Percentiles rank a stretch among this genome's conserved stretches.
Conservation (phyloP, 2,888 invertebrate species). For the Apomyelois bistriatella region DNA sequence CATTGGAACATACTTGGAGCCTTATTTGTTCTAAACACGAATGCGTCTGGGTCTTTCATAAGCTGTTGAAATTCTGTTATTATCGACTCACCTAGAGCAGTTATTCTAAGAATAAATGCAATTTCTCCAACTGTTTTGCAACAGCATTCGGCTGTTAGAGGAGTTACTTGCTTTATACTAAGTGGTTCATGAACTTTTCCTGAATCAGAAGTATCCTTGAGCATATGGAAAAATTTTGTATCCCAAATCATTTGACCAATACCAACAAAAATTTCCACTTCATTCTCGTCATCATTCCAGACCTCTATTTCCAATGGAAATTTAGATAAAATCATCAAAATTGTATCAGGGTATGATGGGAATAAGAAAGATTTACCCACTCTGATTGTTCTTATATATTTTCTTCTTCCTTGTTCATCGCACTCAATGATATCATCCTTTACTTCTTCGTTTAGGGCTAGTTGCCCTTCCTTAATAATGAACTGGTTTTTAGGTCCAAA, state of each 20-base stretch:
- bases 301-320: slow-evolving; percentile 75
- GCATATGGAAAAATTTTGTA: slow-evolving; percentile 66
- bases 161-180: slow-evolving; percentile 49
- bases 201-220: slow-evolving; percentile 59
- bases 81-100: slow-evolving; percentile 71
- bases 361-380: slow-evolving; percentile 78
- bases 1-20: slow-evolving; percentile 69
- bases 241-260: slow-evolving; percentile 67
- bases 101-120: slow-evolving; percentile 66
- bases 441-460: slow-evolving; percentile 44
- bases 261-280: slow-evolving; percentile 64
- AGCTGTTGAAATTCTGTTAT: slow-evolving; percentile 68
- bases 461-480: slow-evolving; percentile 68
- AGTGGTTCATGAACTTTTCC: slow-evolving; percentile 51
- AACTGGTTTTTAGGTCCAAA: slow-evolving; percentile 74
- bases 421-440: slow-evolving; percentile 54
- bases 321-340: slow-evolving; percentile 61
- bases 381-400: slow-evolving; percentile 63
- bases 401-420: slow-evolving; percentile 50
- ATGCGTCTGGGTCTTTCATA: slow-evolving; percentile 56
- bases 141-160: slow-evolving; percentile 52
- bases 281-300: slow-evolving; percentile 63
- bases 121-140: slow-evolving; percentile 64
- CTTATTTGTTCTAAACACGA: slow-evolving; percentile 67
- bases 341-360: slow-evolving; percentile 64